phyloP scores from a whole-genome alignment of 2,113 vertebrate species.

The Pelvicachromis taeniatus region DNA sequence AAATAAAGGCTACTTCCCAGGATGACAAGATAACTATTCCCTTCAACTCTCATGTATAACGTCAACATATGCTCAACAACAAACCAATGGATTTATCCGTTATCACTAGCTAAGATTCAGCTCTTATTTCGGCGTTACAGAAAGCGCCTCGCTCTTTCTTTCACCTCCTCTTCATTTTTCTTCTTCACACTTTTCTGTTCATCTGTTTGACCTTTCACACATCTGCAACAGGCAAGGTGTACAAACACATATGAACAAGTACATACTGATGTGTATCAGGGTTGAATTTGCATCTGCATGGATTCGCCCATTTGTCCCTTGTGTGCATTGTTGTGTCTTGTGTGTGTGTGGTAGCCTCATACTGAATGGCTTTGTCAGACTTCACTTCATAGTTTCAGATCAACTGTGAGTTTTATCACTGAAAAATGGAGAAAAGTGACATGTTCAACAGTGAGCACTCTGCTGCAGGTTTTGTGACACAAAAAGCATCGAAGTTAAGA shows the following conservation, averaged over 20 bases:
- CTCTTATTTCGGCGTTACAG: neutral
- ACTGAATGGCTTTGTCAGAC: neutral
- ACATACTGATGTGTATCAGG: neutral
- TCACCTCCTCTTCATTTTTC: neutral
- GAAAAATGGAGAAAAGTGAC: neutral
- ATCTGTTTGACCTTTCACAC: slow-evolving; percentile 22
- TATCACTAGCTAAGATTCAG: neutral
- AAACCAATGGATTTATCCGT: accelerated
- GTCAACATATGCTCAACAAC: neutral
- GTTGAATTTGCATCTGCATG: neutral
- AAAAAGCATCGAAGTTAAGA: neutral
- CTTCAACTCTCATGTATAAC: neutral
- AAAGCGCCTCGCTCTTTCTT: neutral
- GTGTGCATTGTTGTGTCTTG: neutral
- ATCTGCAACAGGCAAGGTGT: neutral
- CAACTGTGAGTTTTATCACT: neutral
- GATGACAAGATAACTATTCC: too few relatives aligned
- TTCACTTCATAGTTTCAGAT: slow-evolving; percentile 20
- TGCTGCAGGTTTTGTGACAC: neutral
- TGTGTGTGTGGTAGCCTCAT: neutral
- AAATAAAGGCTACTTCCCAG: neutral
- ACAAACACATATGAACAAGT: neutral
- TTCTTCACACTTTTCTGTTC: neutral
- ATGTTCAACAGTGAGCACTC: neutral
- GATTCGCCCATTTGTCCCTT: neutral